A percentile compares a stretch with the other conserved stretches of the same genome.
Evolutionary conservation across 2,113 vertebrate species (phyloP).

Genomic region (Asarcornis scutulata): DNA sequence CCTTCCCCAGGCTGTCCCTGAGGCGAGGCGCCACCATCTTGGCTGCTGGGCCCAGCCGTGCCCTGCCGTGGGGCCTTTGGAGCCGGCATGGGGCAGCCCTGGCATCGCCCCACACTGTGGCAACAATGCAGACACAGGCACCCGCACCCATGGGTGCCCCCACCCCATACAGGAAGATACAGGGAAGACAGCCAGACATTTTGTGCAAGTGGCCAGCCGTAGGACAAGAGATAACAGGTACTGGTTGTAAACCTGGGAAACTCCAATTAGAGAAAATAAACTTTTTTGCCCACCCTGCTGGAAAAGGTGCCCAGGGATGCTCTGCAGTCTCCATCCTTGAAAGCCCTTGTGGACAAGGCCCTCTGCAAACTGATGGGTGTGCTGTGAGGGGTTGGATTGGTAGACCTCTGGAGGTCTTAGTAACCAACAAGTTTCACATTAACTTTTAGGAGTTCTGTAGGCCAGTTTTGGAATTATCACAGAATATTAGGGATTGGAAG

Average conservation of each 20-base stretch:
- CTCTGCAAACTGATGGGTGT: accelerated
- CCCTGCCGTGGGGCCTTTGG: not conserved
- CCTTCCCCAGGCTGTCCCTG: not conserved
- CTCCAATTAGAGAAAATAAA: not conserved
- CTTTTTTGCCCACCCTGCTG: not conserved
- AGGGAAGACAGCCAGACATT: not conserved
- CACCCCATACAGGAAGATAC: no score
- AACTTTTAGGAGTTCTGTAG: not conserved
- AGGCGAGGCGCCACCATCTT: not conserved
- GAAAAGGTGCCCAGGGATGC: not conserved
- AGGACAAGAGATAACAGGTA: not conserved
- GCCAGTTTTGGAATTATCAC: not conserved
- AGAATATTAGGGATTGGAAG: no score
- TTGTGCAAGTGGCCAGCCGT: not conserved
- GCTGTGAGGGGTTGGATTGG: not conserved
- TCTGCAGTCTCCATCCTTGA: not conserved
- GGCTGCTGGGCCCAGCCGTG: not conserved
- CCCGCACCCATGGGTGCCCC: no score
- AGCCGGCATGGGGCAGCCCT: not conserved
- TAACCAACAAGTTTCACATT: not conserved
- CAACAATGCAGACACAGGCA: no score
- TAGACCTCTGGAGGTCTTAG: not conserved
- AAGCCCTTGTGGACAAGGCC: accelerated
- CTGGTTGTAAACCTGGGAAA: not conserved
- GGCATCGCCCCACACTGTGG: no score